Percentiles rank a stretch among this genome's conserved stretches.
Conservation (phyloP, 1,140 invertebrate species). For the Microplitis mediator region DNA sequence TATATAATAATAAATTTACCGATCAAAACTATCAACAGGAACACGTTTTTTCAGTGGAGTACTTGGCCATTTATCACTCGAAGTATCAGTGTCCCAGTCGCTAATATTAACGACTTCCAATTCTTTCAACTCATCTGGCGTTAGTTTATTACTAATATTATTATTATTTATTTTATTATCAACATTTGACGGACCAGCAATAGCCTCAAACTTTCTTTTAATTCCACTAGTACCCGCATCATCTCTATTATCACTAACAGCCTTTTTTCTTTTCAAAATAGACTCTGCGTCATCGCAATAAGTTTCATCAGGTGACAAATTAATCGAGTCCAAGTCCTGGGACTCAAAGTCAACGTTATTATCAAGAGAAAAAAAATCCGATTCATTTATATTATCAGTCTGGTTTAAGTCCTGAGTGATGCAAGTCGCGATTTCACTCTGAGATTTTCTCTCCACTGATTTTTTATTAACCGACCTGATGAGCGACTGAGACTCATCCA, state of each 20-base stretch:
- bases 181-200: neutral
- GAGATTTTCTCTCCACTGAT: neutral
- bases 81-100: slow-evolving; percentile 27
- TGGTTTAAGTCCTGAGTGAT: no score
- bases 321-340: no score
- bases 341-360: no score
- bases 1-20: slow-evolving; percentile 39
- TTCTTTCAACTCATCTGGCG: neutral
- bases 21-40: slow-evolving; percentile 20
- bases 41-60: slow-evolving; percentile 29
- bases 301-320: no score
- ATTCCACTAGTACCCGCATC: neutral
- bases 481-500: no score
- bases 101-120: slow-evolving; percentile 7
- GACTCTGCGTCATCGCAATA: no score
- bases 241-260: no score
- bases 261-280: no score
- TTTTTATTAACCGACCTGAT: neutral
- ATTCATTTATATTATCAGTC: no score
- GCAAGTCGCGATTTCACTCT: no score
- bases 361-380: no score
- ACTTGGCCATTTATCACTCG: slow-evolving; percentile 22
- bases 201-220: neutral
- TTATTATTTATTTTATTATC: neutral
- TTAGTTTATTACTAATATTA: neutral